Conservation (phyloP, 2,797 vertebrate genomes). For the Xenops minutus region DNA sequence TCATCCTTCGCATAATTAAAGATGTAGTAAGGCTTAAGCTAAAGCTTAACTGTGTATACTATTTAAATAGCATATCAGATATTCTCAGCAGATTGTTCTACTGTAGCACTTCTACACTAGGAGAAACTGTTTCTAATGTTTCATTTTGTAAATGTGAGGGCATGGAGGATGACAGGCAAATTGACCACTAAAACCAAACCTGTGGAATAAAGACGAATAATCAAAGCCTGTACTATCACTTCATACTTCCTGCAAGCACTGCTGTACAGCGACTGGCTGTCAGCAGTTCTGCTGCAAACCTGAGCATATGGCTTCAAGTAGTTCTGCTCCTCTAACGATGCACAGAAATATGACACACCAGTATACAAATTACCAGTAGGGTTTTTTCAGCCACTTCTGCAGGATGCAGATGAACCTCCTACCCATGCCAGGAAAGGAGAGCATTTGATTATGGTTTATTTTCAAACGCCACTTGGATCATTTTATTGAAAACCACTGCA, state of each 20-base stretch:
- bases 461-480: constrained; percentile 20
- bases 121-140: neutral
- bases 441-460: neutral
- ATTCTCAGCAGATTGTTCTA: neutral
- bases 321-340: neutral
- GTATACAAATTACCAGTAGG: neutral
- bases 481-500: constrained; percentile 1
- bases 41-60: neutral
- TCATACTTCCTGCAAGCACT: neutral
- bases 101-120: neutral
- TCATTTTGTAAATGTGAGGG: neutral
- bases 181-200: constrained; percentile 29
- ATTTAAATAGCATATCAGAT: neutral
- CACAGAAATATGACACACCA: constrained; percentile 13
- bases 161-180: neutral
- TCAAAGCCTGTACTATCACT: neutral
- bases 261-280: neutral
- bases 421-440: neutral
- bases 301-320: constrained; percentile 39
- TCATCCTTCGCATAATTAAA: constrained; percentile 18
- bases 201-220: neutral
- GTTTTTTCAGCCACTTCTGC: neutral
- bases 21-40: neutral
- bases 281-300: constrained; percentile 49
- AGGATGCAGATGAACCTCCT: neutral